Evolutionary conservation across 2,113 vertebrate genomes (phyloP).

Genomic region (Climacteris rufus): DNA sequence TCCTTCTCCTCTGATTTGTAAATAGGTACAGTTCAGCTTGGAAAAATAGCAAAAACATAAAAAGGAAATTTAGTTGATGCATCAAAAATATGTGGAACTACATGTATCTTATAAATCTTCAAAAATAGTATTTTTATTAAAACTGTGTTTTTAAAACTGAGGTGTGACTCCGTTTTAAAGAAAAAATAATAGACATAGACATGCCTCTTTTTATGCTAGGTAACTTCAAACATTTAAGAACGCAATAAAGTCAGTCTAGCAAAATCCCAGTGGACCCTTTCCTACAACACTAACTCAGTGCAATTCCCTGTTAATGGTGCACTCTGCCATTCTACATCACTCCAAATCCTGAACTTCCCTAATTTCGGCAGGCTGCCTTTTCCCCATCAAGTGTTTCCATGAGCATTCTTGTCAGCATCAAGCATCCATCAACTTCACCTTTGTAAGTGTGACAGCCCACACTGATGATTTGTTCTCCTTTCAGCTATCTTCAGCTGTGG

Average conservation of each 20-base stretch:
- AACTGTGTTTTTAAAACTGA: background rate
- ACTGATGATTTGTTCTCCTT: background rate
- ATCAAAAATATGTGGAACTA: background rate
- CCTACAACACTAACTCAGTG: background rate
- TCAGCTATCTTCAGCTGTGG: background rate
- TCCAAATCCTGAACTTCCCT: background rate
- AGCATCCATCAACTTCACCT: background rate
- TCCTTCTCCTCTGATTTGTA: background rate
- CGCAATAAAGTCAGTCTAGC: background rate
- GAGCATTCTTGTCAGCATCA: background rate
- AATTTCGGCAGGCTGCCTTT: background rate
- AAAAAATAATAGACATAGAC: background rate
- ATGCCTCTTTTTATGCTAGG: background rate
- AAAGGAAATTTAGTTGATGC: background rate
- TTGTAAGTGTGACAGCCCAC: background rate
- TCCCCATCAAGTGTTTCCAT: background rate
- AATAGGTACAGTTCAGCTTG: background rate
- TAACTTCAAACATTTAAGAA: background rate
- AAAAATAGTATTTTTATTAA: background rate
- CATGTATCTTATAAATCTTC: background rate
- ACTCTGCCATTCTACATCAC: background rate
- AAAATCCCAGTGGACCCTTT: background rate
- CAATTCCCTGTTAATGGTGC: background rate
- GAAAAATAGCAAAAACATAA: background rate
- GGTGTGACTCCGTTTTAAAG: background rate